Percentiles rank a stretch among this genome's conserved stretches.
These are phyloP conservation scores for Coelogynopora nodosa DNA, from an alignment of 2,888 invertebrate species.

Conservation along the genomic window DNA sequence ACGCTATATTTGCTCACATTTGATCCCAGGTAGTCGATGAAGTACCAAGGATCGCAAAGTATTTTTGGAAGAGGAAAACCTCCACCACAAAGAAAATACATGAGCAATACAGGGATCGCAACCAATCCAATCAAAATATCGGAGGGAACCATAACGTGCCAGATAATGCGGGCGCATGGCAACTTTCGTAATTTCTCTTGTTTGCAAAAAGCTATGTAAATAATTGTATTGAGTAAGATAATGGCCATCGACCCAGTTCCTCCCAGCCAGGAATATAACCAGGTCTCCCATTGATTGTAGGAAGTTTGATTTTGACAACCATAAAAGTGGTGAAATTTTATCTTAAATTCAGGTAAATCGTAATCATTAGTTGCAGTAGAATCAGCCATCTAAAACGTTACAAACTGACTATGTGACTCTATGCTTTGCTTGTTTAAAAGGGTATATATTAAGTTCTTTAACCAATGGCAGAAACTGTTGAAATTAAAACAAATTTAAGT, in stretches of 20 bases:
- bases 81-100: not conserved
- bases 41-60: not conserved
- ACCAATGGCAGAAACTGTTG: too few species aligned
- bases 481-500: too few species aligned
- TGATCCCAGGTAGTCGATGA: not conserved
- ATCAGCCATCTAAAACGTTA: too few species aligned
- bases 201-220: not conserved
- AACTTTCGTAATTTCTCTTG: not conserved
- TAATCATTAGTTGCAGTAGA: too few species aligned
- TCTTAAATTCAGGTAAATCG: not conserved
- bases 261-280: not conserved
- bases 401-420: too few species aligned
- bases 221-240: not conserved
- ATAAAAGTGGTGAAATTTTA: not conserved
- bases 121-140: not conserved
- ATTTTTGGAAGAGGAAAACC: not conserved
- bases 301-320: not conserved
- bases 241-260: not conserved
- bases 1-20: constrained; percentile 19
- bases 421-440: too few species aligned
- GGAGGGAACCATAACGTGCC: not conserved
- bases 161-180: not conserved
- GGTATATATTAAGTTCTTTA: too few species aligned
- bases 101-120: not conserved
- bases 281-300: not conserved